Evolutionary conservation across 2,113 vertebrate genomes (phyloP), one percentile per base, ranked within the genome.

Genomic region (Indicator indicator): DNA sequence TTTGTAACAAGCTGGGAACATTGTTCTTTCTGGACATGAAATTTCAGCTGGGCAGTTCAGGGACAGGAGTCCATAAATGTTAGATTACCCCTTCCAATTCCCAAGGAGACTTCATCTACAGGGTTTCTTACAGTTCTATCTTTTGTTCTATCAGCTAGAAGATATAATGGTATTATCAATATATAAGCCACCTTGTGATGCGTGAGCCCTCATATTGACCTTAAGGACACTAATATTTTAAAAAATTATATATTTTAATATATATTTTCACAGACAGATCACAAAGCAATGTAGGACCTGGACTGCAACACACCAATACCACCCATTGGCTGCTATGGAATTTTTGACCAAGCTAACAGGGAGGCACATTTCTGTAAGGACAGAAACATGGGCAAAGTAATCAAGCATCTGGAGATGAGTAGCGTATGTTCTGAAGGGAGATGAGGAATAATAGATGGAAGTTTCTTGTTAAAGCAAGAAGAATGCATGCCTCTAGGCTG

Each of bases 371-470:
- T 67, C 79, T 81, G 82, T 8, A 68, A 83, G 72, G 52, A 67
- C 38, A 71, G 69, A 94, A 73, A 46, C 60, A 91, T 4, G 19
- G 60, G 71, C 46, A 74, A 32, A 70, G 42, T 38, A 67, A 46
- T 24, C 27, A 16, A 55, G 26, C 85, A 83, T 95, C 88, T 96
- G 93, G 86, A 94, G 89, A 86, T 28, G 72, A 44, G 82, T 28
- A 88, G 58, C 0, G 0, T 54, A 63, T 16, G 59, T 60, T 88
- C 42, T 44, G 69, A 95, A 93, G 60, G 23, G 55, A 95, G 69
- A n/a, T 77, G 65, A 85, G 88, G 72, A 96, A 97, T 79, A 94
- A 96, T 94, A 89, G 93, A 89, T 68, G 85, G 91, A 95, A 93
- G 72, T 89, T 95, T 75, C 93, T 94, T 50, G 88, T 94, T 95